phyloP scores from a whole-genome alignment of 2,797 vertebrate genomes.

The Lacerta bilineata region DNA sequence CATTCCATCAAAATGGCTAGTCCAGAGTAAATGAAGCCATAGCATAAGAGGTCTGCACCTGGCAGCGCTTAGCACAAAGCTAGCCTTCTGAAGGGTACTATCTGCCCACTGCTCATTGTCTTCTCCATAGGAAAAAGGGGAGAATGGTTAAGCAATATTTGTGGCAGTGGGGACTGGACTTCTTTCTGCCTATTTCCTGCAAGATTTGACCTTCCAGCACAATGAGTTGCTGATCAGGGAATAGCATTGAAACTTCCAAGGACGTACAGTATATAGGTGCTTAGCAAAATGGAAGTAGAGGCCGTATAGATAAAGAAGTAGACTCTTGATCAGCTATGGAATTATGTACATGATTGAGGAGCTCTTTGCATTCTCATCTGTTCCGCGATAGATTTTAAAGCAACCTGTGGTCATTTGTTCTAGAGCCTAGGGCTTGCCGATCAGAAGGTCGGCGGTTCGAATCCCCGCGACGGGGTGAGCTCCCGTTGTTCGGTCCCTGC shows the following conservation, averaged over 20 bases:
- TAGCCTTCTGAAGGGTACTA: background rate
- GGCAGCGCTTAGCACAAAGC: background rate
- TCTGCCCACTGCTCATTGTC: background rate
- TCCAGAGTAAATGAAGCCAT: background rate
- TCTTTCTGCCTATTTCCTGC: background rate
- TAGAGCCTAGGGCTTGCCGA: too few relatives aligned
- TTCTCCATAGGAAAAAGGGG: background rate
- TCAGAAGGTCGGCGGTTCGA: too few relatives aligned
- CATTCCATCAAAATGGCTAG: background rate
- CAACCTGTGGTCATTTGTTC: rapidly evolving
- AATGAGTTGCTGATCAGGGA: background rate
- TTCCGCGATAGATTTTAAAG: conserved; percentile 4
- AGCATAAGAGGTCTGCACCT: background rate
- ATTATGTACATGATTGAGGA: too few relatives aligned
- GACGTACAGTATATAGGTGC: too few relatives aligned
- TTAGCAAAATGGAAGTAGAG: background rate
- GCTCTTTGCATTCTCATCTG: rapidly evolving
- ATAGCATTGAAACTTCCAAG: background rate
- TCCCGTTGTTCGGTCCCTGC: too few relatives aligned
- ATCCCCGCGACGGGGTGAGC: too few relatives aligned
- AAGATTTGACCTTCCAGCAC: background rate
- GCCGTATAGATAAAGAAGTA: background rate
- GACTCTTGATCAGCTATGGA: background rate
- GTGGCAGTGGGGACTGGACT: background rate
- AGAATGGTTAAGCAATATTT: background rate